Percentiles rank a stretch among this genome's conserved stretches.
Evolutionary conservation across 1,140 invertebrate genomes (phyloP).

Genomic region (Oryctes rhinoceros): DNA sequence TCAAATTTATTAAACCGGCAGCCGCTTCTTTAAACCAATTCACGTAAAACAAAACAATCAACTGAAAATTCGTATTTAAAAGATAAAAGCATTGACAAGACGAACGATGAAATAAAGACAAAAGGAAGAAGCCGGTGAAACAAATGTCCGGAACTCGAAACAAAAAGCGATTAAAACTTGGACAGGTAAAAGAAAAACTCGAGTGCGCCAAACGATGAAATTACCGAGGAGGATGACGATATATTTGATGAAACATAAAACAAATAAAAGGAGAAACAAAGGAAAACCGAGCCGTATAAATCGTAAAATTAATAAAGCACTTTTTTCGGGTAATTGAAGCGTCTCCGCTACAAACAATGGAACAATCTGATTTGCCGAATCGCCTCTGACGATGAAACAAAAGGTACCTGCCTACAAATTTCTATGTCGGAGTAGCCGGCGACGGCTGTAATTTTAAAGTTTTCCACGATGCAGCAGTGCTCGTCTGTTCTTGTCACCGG

Average conservation of each 20-base stretch:
- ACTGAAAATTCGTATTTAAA: neutral
- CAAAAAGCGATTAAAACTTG: slow-evolving; percentile 15
- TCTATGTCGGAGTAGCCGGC: neutral
- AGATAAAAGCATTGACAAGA: neutral
- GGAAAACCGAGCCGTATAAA: slow-evolving; percentile 1
- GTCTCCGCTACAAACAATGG: slow-evolving; percentile 12
- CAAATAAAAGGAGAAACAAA: slow-evolving; percentile 1
- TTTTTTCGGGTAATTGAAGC: slow-evolving; percentile 14
- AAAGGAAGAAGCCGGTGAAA: neutral
- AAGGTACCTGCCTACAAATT: slow-evolving; percentile 12
- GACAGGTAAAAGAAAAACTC: neutral
- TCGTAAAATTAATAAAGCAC: slow-evolving; percentile 19
- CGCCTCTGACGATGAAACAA: slow-evolving; percentile 4
- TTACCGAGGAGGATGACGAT: neutral
- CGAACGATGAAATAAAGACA: neutral
- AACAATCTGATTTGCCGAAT: slow-evolving; percentile 6
- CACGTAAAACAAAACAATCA: neutral
- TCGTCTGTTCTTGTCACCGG: neutral
- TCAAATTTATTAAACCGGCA: neutral
- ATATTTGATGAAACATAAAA: slow-evolving; percentile 19
- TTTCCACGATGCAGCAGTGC: neutral
- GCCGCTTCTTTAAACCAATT: neutral
- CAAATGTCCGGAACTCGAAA: slow-evolving; percentile 1
- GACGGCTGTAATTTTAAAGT: slow-evolving; percentile 10
- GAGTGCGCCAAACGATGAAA: neutral